A percentile compares a stretch with the other conserved stretches of the same genome.
Conservation (phyloP, 2,797 vertebrate genomes). For the Rhabdophis nuchalis region DNA sequence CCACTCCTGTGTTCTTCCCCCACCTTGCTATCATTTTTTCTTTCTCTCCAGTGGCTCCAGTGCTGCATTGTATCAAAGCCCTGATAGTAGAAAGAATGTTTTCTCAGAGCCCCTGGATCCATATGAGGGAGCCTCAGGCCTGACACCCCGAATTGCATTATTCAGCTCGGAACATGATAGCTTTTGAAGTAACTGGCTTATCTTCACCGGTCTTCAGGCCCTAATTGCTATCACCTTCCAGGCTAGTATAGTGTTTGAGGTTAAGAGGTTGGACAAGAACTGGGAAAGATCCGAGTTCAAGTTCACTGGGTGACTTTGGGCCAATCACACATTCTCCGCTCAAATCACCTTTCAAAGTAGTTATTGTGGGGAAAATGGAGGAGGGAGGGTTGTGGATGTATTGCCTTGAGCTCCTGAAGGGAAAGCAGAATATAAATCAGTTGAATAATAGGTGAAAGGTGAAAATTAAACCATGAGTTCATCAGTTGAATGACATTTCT, state of each 20-base stretch:
- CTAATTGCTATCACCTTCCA: not conserved
- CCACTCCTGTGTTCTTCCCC: conserved; percentile 31
- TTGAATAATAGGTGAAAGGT: not conserved
- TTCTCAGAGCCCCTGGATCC: not conserved
- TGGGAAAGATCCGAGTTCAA: not conserved
- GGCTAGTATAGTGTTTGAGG: not conserved
- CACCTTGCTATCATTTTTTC: not conserved
- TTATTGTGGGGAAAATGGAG: not conserved
- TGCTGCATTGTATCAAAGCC: conserved; percentile 33
- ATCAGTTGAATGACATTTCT: conserved; percentile 49
- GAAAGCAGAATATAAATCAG: not conserved
- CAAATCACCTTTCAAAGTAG: not conserved
- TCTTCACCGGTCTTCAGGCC: not conserved
- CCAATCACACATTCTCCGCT: not conserved
- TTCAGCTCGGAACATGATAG: not conserved
- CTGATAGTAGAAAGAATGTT: conserved; percentile 45
- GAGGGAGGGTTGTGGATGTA: not conserved
- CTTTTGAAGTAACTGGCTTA: not conserved
- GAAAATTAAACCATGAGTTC: not conserved
- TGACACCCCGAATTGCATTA: not conserved
- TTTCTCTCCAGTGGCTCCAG: conserved; percentile 23
- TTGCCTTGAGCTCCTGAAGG: not conserved
- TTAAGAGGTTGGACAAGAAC: not conserved
- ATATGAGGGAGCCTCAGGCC: not conserved
- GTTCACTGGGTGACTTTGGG: not conserved